Evolutionary conservation across 2,888 invertebrate genomes (phyloP), one percentile per base, ranked within the genome.

Genomic region (Diarsia brunnea): DNA sequence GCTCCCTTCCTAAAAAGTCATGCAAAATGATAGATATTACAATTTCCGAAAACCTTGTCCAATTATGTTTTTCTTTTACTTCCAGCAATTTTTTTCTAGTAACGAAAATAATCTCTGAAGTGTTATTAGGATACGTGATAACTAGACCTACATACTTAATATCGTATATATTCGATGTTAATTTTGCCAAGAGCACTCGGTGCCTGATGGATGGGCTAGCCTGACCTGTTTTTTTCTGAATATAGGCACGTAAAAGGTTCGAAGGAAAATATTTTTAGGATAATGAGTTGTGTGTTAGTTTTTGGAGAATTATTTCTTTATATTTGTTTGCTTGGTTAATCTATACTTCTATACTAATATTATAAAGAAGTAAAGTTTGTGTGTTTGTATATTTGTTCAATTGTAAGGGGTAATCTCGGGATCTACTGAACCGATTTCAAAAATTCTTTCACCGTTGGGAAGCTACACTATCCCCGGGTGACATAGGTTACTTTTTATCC

Each of bases 121-220:
- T 49, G 58, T 69, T 69, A 78, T 60, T 47, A 69, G 78, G 79
- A 64, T 58, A 68, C 45, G 61, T 69, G 58, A 63, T 78, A 70
- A 64, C 84, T 38, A 61, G 49, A 47, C 47, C 63, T 73, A 53
- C 21, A 43, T 55, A 69, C 67, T 60, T 64, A 77, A 67, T 82
- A 85, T 53, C n/a, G 71, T 72, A 79, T 67, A 77, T 78, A 66
- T 79, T 73, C 63, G 73, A 66, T 76, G 74, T 82, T 87, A 82
- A 85, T 86, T 60, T 85, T 85, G 88, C 79, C 86, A 85, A 75
- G 38, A 83, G 73, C 88, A 82, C 80, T 78, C 64, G 88, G 63
- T 45, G 74, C 69, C 66, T 87, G 86, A 87, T 86, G 73, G 86
- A 86, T 87, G 75, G 58, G 60, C 31, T 45, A 47, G 60, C 27